Evolutionary conservation across 2,113 vertebrate species (phyloP), one percentile per base, ranked within the genome.

Genomic region (Speoplatyrhinus poulsoni): DNA sequence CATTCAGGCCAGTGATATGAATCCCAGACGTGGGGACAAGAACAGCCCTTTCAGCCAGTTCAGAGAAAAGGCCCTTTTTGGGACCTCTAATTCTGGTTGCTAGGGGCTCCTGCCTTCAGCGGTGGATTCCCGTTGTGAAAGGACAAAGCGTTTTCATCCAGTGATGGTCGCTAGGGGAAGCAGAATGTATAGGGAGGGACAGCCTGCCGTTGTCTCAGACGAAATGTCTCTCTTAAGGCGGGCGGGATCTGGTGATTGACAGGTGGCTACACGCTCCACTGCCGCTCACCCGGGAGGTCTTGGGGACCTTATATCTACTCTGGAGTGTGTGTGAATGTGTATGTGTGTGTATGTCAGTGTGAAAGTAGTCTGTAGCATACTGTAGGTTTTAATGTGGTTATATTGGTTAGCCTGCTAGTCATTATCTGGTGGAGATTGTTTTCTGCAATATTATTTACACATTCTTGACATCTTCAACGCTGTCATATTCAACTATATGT

Each of bases 221-320:
- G 65, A 92, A 91, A 93, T 79, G 88, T 91, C 90, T 93, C 89
- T 92, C 88, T 91, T 92, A 89, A 83, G 75, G 70, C 75, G 55
- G 82, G 77, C n/a, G 52, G 60, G 79, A 81, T 85, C 71, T 81
- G 79, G 81, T 88, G 90, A 92, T 87, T 89, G 92, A 90, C 90
- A 88, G 87, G 89, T 90, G 89, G 89, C 90, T 92, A 88, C 90
- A 90, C 84, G 85, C 89, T 91, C 84, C 81, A 80, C 77, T 90
- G 89, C 83, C 16, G 79, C 83, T 91, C 83, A 79, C 85, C 85
- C 75, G 70, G 83, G 83, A 90, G 87, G 89, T 90, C 88, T 81
- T 62, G 62, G 80, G 66, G 85, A 70, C 72, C 79, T 78, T 77
- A 61, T 76, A 76, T 82, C 62, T 76, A 70, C 76, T 26, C 56